Conservation (phyloP, 1,140 invertebrate genomes). For the Pseudomyrmex dendroicus region DNA sequence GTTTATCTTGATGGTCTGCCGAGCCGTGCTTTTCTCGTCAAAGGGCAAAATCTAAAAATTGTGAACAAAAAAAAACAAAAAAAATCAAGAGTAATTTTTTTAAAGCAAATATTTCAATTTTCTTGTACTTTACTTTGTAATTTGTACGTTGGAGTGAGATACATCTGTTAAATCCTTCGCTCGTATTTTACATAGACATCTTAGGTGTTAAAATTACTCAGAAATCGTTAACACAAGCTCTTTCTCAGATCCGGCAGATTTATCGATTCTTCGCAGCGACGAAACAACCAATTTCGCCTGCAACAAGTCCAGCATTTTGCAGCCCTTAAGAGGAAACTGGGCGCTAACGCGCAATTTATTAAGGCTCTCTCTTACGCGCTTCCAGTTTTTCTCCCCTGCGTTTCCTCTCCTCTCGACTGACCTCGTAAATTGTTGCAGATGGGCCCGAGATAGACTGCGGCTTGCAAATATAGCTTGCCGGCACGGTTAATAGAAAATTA, state of each 20-base stretch:
- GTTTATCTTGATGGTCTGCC: slow-evolving; percentile 48
- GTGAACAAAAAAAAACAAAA: slow-evolving; percentile 11
- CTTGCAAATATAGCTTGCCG: slow-evolving; percentile 79
- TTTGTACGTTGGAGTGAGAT: no score
- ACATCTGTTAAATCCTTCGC: no score
- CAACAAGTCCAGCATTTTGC: slow-evolving; percentile 20
- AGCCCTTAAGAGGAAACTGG: slow-evolving; percentile 23
- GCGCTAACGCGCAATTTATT: slow-evolving; percentile 39
- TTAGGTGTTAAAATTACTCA: background rate
- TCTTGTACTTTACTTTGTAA: background rate
- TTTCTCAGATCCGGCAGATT: background rate
- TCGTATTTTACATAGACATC: background rate
- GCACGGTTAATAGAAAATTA: slow-evolving; percentile 83
- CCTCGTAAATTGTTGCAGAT: slow-evolving; percentile 65
- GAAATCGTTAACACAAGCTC: background rate
- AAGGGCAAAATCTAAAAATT: slow-evolving; percentile 24
- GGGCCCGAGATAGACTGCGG: slow-evolving; percentile 67
- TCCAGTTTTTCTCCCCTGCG: slow-evolving; percentile 1
- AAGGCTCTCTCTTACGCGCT: slow-evolving; percentile 21
- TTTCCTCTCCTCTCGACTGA: slow-evolving; percentile 15
- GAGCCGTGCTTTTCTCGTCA: slow-evolving; percentile 11
- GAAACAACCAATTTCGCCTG: slow-evolving; percentile 17
- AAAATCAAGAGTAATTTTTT: slow-evolving; percentile 37
- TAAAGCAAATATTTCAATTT: background rate
- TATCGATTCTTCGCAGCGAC: background rate